Evolutionary conservation across 2,797 vertebrate genomes (phyloP), one percentile per base, ranked within the genome.

Genomic region (Spheniscus humboldti): DNA sequence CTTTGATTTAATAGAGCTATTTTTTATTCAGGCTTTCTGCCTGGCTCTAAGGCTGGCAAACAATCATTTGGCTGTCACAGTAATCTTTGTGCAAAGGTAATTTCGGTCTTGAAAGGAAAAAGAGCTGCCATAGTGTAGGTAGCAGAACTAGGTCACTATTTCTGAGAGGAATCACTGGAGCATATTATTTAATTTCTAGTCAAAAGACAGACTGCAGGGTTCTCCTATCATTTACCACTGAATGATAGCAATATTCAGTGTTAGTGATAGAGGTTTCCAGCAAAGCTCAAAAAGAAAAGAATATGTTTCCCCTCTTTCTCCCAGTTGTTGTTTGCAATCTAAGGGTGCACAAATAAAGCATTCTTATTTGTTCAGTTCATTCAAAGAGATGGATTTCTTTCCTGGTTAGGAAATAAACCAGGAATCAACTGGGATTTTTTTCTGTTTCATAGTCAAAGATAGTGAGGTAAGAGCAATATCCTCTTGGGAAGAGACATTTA

Each of bases 131-230:
- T 67, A 84, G 47, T 50, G 59, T 52, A 94, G 52, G 71, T 67
- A 91, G 67, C 35, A 92, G 78, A 93, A 77, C 19, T 47, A 90
- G 77, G 87, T 77, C 93, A 88, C 53, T 92, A 31, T 92, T 93
- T 97, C 82, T 87, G 71, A 96, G 83, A 85, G 20, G 59, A 91
- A 63, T 86, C 73, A 66, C 27, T 95, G 86, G 50, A 92, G 43
- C 35, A 67, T 89, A 71, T 85, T 91, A 82, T 94, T 94, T 88
- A 72, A 86, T 62, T 93, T 88, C 81, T 82, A 43, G 59, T 86
- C 56, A 68, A 77, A 90, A 91, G 17, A n/a, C 64, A 57, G 24
- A 30, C 27, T 30, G 43, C 14, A 84, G 50, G 11, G 11, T 79
- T 85, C 62, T 89, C n/a, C 66, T 69, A 45, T 80, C 20, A 68